Base-by-base conservation (phyloP, 2,888 invertebrate genomes). In the Habrosyne pyritoides region DNA sequence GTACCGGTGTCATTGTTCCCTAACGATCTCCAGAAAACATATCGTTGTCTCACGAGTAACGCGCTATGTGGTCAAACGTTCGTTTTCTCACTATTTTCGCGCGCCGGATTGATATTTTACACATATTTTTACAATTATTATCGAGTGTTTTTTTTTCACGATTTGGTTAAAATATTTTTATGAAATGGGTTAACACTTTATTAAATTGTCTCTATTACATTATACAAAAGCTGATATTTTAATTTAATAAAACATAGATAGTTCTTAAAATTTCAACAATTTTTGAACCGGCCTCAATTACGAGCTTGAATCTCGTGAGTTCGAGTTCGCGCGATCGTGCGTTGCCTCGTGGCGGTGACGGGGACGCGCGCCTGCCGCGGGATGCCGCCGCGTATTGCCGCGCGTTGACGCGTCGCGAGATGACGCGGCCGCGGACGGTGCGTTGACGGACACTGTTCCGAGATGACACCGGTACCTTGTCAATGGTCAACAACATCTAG, bases 361-460 rank as follows among this genome's bases (percentile, higher is more conserved):
- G n/a, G 18, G 14, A 18, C 42, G 42, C 42, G 12, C 18, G 42
- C 18, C 18, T 42, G 42, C 21, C 28, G 22, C 28, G 50, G 12
- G 18, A 21, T 28, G 10, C 50, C 50, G 28, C 18, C 50, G 50
- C 28, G 50, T 6, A 18, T 28, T 50, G 50, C 50, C 21, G 50
- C 28, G 28, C 50, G 50, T 14, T 28, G 21, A 8, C 50, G 18
- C 48, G 26, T 18, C n/a, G 2, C 7, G 28, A 30, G 50, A 28
- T 10, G 21, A 47, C 21, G 18, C 18, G 49, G 10, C 10, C 1
- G 7, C 49, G 26, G 49, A 12, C 26, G 14, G 8, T 21, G 22
- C 50, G 28, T 26, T 21, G 28, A 21, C 14, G 28, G 22, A 28
- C 12, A 42, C 18, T 18, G 18, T n/a, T n/a, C 42, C 42, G 14